Percentiles rank a stretch among this genome's conserved stretches.
Conservation (phyloP, 2,888 invertebrate species). For the Globia sparganii region DNA sequence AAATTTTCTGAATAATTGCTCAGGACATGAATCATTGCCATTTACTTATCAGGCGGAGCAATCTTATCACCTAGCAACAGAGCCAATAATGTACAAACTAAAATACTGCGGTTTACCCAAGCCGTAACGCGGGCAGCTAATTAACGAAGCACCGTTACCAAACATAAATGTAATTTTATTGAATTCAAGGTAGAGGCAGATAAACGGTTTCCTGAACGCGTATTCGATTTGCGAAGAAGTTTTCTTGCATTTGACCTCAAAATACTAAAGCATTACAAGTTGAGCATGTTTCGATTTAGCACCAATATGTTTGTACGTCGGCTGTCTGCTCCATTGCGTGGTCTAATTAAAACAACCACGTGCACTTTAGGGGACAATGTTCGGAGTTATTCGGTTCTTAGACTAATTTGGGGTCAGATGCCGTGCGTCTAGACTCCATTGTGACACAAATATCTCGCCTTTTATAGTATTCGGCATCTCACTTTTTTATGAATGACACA, state of each 20-base stretch:
- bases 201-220: constrained; percentile 47
- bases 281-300: constrained; percentile 35
- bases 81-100: constrained; percentile 31
- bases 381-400: constrained; percentile 72
- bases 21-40: constrained; percentile 42
- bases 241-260: constrained; percentile 49
- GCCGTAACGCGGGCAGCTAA: constrained; percentile 44
- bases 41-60: constrained; percentile 48
- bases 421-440: constrained; percentile 75
- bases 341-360: constrained; percentile 84
- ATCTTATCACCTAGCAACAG: constrained; percentile 68
- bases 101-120: constrained; percentile 28
- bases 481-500: constrained; percentile 33
- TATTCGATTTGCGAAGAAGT: constrained; percentile 35
- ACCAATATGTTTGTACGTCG: constrained; percentile 31
- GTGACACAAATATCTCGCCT: constrained; percentile 50
- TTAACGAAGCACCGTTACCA: constrained; percentile 48
- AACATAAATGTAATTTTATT: constrained; percentile 42
- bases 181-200: constrained; percentile 56
- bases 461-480: constrained; percentile 21
- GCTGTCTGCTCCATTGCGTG: constrained; percentile 64
- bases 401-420: constrained; percentile 83
- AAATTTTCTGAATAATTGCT: constrained; percentile 14
- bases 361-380: constrained; percentile 81
- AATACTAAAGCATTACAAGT: constrained; percentile 28